Conservation (phyloP, 2,888 invertebrate species). For the Apoda limacodes region DNA sequence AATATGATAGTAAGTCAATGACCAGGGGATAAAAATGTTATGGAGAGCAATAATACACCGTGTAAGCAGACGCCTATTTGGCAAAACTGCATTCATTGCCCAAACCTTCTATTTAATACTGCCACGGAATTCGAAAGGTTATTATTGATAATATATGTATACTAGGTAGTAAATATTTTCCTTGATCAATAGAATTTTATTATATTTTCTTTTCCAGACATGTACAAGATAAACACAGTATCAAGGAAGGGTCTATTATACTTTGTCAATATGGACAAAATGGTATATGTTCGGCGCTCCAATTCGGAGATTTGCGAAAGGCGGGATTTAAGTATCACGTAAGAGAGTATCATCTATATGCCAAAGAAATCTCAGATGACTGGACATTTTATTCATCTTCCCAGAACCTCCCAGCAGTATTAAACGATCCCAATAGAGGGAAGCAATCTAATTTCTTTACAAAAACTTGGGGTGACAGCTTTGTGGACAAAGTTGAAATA, state of each 20-base stretch:
- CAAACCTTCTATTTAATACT: constrained; percentile 66
- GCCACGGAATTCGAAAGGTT: constrained; percentile 73
- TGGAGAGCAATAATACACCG: constrained; percentile 52
- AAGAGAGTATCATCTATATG: constrained; percentile 71
- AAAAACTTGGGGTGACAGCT: constrained; percentile 97
- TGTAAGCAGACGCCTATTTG: constrained; percentile 57
- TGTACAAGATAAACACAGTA: constrained; percentile 82
- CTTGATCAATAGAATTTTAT: constrained; percentile 6
- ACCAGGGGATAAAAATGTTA: constrained; percentile 55
- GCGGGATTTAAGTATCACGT: constrained; percentile 91
- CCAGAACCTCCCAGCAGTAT: constrained; percentile 94
- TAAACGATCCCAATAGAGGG: constrained; percentile 94
- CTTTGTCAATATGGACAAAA: constrained; percentile 91
- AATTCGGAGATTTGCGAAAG: constrained; percentile 90
- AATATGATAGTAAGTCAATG: no score
- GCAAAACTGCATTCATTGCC: constrained; percentile 74
- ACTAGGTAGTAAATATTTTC: constrained; percentile 2
- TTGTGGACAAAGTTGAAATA: constrained; percentile 85
- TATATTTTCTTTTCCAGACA: constrained; percentile 70
- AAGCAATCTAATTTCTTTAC: constrained; percentile 95
- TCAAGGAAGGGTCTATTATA: constrained; percentile 86
- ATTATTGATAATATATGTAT: constrained; percentile 18
- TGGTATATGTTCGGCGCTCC: constrained; percentile 86
- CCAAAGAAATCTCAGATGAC: constrained; percentile 53
- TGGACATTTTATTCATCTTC: constrained; percentile 93